Conservation (phyloP, 2,113 vertebrate genomes). For the Seriola quinqueradiata region DNA sequence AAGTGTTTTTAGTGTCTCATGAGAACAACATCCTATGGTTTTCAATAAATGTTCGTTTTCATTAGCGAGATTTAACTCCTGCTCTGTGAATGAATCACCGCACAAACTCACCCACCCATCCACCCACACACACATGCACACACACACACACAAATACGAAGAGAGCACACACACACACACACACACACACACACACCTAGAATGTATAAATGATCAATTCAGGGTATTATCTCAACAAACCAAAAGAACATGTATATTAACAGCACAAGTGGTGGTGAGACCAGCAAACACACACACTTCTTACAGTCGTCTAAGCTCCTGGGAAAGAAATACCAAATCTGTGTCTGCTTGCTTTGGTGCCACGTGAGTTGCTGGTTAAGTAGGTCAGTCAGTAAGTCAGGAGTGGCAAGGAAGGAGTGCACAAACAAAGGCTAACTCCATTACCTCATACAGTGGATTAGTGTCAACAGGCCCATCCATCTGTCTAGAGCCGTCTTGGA, state of each 20-base stretch:
- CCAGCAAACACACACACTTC: not conserved
- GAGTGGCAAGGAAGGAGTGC: conserved; percentile 72
- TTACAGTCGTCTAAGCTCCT: conserved; percentile 37
- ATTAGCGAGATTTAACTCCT: not conserved
- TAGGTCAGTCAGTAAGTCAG: conserved; percentile 82
- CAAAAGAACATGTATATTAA: conserved; percentile 13
- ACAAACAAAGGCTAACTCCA: conserved; percentile 76
- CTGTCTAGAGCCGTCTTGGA: conserved; percentile 60
- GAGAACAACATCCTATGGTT: not conserved
- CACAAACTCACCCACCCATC: not conserved
- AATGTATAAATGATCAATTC: conserved; percentile 53
- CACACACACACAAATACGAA: not conserved
- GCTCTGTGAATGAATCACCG: conserved; percentile 20
- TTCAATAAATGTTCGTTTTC: not conserved
- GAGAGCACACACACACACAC: not conserved
- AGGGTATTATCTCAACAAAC: conserved; percentile 43
- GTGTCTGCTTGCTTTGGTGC: conserved; percentile 46
- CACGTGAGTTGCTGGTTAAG: conserved; percentile 78
- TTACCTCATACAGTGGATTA: conserved; percentile 81
- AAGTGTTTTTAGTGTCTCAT: not conserved
- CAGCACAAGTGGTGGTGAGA: not conserved
- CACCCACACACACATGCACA: conserved; percentile 22
- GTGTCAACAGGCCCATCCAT: conserved; percentile 77
- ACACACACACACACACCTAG: not conserved
- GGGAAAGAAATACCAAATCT: conserved; percentile 49